Conservation (phyloP, 2,113 vertebrate species). For the Myanophis thanlyinensis region DNA sequence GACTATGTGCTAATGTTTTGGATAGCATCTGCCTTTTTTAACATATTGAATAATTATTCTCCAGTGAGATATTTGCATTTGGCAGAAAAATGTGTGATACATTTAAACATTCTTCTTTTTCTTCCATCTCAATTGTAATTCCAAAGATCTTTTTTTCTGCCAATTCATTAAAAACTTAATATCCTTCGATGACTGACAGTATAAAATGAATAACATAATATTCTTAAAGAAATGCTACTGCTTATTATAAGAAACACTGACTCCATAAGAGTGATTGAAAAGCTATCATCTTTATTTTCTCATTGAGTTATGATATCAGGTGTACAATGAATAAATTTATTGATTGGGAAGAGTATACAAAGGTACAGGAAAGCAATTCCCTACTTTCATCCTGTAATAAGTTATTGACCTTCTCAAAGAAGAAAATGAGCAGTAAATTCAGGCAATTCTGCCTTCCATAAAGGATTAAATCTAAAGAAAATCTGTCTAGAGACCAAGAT, state of each 20-base stretch:
- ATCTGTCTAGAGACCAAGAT: background rate
- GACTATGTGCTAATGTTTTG: background rate
- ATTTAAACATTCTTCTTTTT: background rate
- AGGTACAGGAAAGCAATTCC: background rate
- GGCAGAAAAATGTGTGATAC: background rate
- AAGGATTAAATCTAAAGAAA: background rate
- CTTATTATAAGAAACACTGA: conserved; percentile 2
- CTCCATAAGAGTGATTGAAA: background rate
- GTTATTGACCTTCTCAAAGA: background rate
- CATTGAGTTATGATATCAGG: background rate
- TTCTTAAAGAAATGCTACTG: background rate
- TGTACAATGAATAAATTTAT: background rate
- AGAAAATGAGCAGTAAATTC: conserved; percentile 18
- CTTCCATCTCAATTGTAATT: background rate
- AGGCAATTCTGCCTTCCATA: background rate
- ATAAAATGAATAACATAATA: background rate
- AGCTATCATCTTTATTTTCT: background rate
- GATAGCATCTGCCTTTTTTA: conserved; percentile 12
- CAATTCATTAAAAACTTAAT: conserved; percentile 6
- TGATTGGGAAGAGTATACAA: background rate
- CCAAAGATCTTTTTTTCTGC: background rate
- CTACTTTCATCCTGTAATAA: conserved; percentile 10
- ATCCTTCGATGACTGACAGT: background rate
- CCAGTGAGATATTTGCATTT: background rate
- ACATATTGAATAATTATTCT: conserved; percentile 1